Evolutionary conservation across 64 coral and sea anemone species (phyloP).

Genomic region (Orbicella faveolata): DNA sequence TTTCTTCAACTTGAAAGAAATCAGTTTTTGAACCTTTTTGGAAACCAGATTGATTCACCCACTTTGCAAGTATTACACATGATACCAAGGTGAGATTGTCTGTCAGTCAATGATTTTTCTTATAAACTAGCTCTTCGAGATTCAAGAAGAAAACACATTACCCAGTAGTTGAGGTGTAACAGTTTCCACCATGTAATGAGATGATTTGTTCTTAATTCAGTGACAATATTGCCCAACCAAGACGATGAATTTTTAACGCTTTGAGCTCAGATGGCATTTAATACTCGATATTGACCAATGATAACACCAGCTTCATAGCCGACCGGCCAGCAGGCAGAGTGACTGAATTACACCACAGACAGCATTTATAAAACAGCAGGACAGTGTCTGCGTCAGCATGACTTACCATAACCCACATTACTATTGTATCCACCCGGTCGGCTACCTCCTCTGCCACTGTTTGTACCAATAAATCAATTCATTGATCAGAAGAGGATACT

Average conservation of each 20-base stretch:
- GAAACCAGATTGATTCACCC: constrained; percentile 2
- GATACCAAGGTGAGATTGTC: too few relatives aligned
- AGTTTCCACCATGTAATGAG: background rate
- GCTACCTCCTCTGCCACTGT: constrained; percentile 71
- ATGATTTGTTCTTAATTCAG: background rate
- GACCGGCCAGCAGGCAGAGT: constrained; percentile 58
- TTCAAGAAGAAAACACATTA: background rate
- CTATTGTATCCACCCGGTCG: constrained; percentile 85
- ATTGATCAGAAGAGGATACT: constrained; percentile 14
- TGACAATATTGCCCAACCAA: background rate
- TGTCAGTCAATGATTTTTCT: too few relatives aligned
- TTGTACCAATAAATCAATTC: constrained; percentile 75
- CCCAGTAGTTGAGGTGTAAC: background rate
- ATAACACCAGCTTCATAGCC: constrained; percentile 55
- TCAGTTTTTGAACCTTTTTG: background rate
- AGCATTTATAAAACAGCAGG: constrained; percentile 49
- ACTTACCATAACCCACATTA: constrained; percentile 84
- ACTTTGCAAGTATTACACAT: background rate
- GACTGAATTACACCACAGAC: constrained; percentile 58
- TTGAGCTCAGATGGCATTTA: background rate
- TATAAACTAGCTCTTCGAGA: too few relatives aligned
- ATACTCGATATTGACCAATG: constrained; percentile 43
- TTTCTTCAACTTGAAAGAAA: background rate
- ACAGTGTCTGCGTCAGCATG: constrained; percentile 36
- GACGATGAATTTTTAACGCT: background rate